Evolutionary conservation across 2,113 vertebrate genomes (phyloP).

Genomic region (Eidolon helvum): DNA sequence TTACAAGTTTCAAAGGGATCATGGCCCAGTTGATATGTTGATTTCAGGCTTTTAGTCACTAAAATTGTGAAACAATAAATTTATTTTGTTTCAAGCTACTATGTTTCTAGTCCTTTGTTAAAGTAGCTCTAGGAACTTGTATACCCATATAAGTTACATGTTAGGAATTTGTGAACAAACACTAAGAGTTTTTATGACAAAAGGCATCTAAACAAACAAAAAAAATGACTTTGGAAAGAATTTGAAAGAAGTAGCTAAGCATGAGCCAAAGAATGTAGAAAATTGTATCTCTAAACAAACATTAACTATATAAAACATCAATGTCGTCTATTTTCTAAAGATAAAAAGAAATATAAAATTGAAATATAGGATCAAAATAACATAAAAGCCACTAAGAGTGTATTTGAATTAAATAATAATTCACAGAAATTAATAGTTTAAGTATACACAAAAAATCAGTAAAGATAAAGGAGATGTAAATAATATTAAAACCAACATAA

Average conservation of each 20-base stretch:
- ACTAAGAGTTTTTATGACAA: neutral
- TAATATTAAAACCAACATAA: neutral
- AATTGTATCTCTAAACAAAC: neutral
- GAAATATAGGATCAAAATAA: neutral
- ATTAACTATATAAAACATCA: neutral
- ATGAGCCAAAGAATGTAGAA: neutral
- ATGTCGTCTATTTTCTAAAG: neutral
- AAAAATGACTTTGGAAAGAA: neutral
- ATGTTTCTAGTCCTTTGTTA: neutral
- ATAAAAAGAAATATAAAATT: neutral
- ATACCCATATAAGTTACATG: neutral
- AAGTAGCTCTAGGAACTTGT: neutral
- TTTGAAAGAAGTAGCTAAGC: neutral
- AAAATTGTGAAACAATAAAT: neutral
- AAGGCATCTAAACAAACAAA: neutral
- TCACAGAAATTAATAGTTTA: neutral
- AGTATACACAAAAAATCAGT: neutral
- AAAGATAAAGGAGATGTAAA: neutral
- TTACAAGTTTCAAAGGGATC: neutral
- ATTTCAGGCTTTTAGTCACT: neutral
- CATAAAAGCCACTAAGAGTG: neutral
- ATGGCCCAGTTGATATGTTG: neutral
- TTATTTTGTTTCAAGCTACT: neutral
- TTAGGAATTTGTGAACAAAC: neutral
- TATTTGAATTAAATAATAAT: neutral